Evolutionary conservation across 1,140 invertebrate genomes (phyloP).

Genomic region (Bombus picipes): DNA sequence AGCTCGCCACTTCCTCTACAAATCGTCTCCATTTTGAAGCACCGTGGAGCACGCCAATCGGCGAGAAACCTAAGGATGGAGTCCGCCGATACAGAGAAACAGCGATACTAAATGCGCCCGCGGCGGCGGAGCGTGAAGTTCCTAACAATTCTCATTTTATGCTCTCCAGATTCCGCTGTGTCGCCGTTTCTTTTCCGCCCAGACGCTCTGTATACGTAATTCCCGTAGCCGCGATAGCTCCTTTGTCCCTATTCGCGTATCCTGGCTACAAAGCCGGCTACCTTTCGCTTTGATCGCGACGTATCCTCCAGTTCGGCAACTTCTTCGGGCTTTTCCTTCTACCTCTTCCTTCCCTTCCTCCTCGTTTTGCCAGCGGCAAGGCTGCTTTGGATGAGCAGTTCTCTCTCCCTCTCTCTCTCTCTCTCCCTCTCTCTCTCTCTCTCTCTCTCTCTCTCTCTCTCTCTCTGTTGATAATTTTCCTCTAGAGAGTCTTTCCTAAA

Average conservation of each 20-base stretch:
- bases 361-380: background rate
- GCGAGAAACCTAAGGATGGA: background rate
- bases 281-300: constrained; percentile 38
- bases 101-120: background rate
- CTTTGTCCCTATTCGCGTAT: constrained; percentile 44
- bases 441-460: too few species aligned
- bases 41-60: background rate
- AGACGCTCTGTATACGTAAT: constrained; percentile 32
- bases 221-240: constrained; percentile 10
- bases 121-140: constrained; percentile 12
- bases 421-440: too few species aligned
- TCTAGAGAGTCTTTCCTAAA: background rate
- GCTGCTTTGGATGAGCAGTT: background rate
- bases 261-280: constrained; percentile 30
- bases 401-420: too few species aligned
- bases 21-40: background rate
- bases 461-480: constrained; percentile 1
- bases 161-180: constrained; percentile 21
- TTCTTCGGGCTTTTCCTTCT: constrained; percentile 3
- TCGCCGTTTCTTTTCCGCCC: constrained; percentile 23
- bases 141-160: constrained; percentile 35
- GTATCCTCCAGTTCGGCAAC: constrained; percentile 33
- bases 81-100: background rate
- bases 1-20: background rate
- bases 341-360: background rate